A percentile compares a stretch with the other conserved stretches of the same genome.
Evolutionary conservation across 2,888 invertebrate genomes (phyloP).

Genomic region (Eurois occulta): DNA sequence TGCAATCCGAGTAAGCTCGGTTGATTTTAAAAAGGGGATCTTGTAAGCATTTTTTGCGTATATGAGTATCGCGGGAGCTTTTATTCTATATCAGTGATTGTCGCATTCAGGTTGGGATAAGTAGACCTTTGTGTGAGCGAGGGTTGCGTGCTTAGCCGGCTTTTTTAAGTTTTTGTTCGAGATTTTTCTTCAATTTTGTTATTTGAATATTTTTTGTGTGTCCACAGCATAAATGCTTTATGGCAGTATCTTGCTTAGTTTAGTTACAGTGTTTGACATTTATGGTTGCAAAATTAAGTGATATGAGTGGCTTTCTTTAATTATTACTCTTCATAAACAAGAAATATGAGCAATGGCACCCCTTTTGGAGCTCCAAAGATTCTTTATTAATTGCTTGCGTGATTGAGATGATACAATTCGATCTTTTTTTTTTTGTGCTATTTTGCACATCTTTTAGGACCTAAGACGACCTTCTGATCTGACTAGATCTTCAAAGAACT

Average conservation of each 20-base stretch:
- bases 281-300: background rate
- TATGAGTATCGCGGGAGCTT: conserved; percentile 71
- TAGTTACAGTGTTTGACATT: background rate
- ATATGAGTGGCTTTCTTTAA: background rate
- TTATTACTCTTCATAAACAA: background rate
- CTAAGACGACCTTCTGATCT: too few species aligned
- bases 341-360: background rate
- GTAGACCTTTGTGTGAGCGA: conserved; percentile 65
- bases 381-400: background rate
- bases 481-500: too few species aligned
- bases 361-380: background rate
- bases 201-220: conserved; percentile 16
- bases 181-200: conserved; percentile 16
- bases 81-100: conserved; percentile 72
- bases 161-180: conserved; percentile 9
- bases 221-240: background rate
- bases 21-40: conserved; percentile 56
- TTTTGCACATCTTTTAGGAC: background rate
- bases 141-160: conserved; percentile 45
- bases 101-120: conserved; percentile 75
- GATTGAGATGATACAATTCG: background rate
- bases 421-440: background rate
- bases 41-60: conserved; percentile 69
- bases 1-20: conserved; percentile 62
- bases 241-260: background rate